Evolutionary conservation across 2,113 vertebrate genomes (phyloP).

Genomic region (Indri indri): DNA sequence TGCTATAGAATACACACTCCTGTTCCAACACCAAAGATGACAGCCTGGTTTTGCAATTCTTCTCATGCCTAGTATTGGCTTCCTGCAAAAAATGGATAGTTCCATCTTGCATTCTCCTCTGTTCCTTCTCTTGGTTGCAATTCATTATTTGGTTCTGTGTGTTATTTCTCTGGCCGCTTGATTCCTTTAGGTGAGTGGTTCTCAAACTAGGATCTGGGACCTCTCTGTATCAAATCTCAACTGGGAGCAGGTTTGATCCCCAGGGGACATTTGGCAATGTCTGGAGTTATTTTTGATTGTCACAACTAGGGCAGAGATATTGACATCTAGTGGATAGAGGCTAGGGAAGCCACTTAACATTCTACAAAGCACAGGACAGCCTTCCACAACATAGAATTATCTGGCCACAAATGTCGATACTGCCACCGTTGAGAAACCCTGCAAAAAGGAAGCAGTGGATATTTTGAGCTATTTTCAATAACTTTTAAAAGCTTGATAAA

Average conservation of each 20-base stretch:
- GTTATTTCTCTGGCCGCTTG: neutral
- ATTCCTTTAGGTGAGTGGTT: neutral
- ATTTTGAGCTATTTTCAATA: neutral
- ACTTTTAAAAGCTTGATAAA: neutral
- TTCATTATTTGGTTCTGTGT: neutral
- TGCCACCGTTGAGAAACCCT: neutral
- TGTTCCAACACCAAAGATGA: slow-evolving; percentile 43
- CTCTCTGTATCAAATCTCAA: neutral
- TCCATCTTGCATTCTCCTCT: neutral
- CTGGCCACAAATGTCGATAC: neutral
- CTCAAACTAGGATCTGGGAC: neutral
- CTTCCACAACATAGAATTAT: neutral
- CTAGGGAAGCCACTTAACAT: neutral
- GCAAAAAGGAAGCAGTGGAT: neutral
- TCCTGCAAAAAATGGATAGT: neutral
- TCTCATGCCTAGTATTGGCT: neutral
- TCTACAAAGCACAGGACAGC: neutral
- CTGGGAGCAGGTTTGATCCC: neutral
- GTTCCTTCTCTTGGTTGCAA: neutral
- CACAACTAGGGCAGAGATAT: neutral
- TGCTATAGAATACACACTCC: neutral
- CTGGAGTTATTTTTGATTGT: neutral
- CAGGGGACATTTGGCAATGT: neutral
- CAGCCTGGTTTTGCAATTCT: neutral
- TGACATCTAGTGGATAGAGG: neutral